These are phyloP conservation scores for Leptobrachium ailaonicum DNA, from an alignment of 2,113 vertebrate species.

Conservation along the genomic window DNA sequence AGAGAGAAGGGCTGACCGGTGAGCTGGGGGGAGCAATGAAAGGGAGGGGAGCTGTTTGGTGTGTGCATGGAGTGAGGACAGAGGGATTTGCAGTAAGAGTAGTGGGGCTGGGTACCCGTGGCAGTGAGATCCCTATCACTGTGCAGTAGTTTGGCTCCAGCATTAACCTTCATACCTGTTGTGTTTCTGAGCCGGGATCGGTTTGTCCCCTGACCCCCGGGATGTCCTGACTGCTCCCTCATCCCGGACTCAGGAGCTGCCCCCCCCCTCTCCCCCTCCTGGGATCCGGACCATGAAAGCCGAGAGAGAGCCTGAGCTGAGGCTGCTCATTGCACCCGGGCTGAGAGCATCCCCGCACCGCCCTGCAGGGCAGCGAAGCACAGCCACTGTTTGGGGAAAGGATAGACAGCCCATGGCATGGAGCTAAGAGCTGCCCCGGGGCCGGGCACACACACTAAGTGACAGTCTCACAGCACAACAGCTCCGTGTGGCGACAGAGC, in stretches of 20 bases:
- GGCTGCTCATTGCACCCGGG: conserved; percentile 30
- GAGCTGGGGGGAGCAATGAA: conserved; percentile 18
- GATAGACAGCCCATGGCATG: conserved; percentile 26
- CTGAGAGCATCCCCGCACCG: conserved; percentile 8
- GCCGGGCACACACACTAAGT: conserved; percentile 7
- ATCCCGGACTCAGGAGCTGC: conserved; percentile 39
- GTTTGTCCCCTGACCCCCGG: conserved; percentile 8
- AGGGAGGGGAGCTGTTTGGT: conserved; percentile 12
- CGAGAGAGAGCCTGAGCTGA: conserved; percentile 30
- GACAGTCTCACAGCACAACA: conserved; percentile 19
- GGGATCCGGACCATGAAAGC: conserved; percentile 46
- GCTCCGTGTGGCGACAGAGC: background rate
- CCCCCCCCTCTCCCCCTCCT: conserved; percentile 7
- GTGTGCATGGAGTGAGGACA: conserved; percentile 32
- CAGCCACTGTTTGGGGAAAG: conserved; percentile 14
- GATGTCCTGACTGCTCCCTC: conserved; percentile 48
- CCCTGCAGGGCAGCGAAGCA: conserved; percentile 26
- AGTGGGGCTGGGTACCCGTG: conserved; percentile 28
- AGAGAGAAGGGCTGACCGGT: conserved; percentile 34
- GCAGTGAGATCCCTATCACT: background rate
- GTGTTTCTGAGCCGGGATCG: conserved; percentile 24
- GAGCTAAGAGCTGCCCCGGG: conserved; percentile 35
- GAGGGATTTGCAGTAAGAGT: conserved; percentile 39
- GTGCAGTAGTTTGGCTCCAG: conserved; percentile 19
- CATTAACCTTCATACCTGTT: conserved; percentile 34